A percentile compares a stretch with the other conserved stretches of the same genome.
Conservation (phyloP, 2,113 vertebrate species). For the Lepisosteus oculatus region DNA sequence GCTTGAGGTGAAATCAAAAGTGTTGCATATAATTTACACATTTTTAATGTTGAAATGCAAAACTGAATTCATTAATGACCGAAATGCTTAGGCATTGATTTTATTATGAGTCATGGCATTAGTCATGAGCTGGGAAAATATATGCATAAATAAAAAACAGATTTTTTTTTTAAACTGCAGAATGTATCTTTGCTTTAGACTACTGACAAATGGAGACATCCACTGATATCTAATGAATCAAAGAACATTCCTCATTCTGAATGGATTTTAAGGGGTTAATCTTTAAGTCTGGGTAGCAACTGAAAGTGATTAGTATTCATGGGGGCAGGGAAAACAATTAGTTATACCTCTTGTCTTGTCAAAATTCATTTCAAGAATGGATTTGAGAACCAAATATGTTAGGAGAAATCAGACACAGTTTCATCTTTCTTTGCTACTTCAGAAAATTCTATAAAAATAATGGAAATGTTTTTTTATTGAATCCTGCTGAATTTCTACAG, state of each 20-base stretch:
- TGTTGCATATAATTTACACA: not conserved
- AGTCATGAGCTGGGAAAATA: not conserved
- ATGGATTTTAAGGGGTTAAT: not conserved
- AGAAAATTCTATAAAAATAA: not conserved
- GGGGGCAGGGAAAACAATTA: not conserved
- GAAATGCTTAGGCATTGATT: conserved; percentile 5
- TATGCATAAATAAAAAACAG: not conserved
- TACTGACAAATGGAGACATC: not conserved
- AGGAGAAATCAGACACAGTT: not conserved
- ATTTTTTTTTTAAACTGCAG: not conserved
- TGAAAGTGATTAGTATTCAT: not conserved
- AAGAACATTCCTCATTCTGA: not conserved
- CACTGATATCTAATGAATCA: not conserved
- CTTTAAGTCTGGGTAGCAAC: not conserved
- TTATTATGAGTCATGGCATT: not conserved
- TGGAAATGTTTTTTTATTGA: not conserved
- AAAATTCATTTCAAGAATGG: not conserved
- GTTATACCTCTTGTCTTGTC: not conserved
- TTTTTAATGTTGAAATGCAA: conserved; percentile 9
- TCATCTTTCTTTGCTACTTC: not conserved
- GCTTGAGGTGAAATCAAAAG: conserved; percentile 2
- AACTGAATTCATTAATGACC: not conserved
- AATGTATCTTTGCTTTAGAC: not conserved
- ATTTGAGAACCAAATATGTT: not conserved
- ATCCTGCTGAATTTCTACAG: not conserved